Percentiles rank a stretch among this genome's conserved stretches.
Conservation (phyloP, 1,140 invertebrate genomes). For the Psilanteris sp. region DNA sequence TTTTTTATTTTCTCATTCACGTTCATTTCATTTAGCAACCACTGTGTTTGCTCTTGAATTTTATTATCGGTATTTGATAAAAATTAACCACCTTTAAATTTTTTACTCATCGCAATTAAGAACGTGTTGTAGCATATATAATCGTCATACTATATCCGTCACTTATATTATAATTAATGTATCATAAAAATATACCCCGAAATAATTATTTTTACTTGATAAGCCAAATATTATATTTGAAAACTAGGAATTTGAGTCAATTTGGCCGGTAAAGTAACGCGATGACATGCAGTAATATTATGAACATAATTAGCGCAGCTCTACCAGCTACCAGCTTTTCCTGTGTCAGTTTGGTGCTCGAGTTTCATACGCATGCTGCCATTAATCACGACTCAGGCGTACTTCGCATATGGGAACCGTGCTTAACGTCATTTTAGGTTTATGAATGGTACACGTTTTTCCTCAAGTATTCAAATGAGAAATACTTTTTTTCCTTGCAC, state of each 20-base stretch:
- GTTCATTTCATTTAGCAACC: background rate
- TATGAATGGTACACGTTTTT: constrained; percentile 59
- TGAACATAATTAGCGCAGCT: constrained; percentile 58
- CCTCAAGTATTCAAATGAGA: constrained; percentile 46
- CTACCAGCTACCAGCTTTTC: constrained; percentile 35
- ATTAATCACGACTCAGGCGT: constrained; percentile 63
- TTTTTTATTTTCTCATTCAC: background rate
- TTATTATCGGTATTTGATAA: background rate
- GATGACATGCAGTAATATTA: constrained; percentile 64
- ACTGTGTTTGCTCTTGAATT: background rate
- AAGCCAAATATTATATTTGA: constrained; percentile 43
- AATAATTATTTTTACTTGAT: constrained; percentile 21
- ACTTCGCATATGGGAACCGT: constrained; percentile 56
- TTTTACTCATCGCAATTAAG: too few species aligned
- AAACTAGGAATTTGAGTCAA: constrained; percentile 33
- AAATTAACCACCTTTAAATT: too few species aligned
- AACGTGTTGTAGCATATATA: too few species aligned
- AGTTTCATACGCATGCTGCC: constrained; percentile 65
- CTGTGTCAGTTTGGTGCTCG: constrained; percentile 63
- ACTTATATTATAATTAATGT: too few species aligned
- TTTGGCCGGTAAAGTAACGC: constrained; percentile 18
- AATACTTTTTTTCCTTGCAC: constrained; percentile 18
- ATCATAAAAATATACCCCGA: too few species aligned
- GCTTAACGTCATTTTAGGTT: constrained; percentile 65
- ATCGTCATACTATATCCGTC: too few species aligned